Percentiles rank a stretch among this genome's conserved stretches.
Evolutionary conservation across 2,113 vertebrate species (phyloP).

Genomic region (Pseudorectes ferrugineus): DNA sequence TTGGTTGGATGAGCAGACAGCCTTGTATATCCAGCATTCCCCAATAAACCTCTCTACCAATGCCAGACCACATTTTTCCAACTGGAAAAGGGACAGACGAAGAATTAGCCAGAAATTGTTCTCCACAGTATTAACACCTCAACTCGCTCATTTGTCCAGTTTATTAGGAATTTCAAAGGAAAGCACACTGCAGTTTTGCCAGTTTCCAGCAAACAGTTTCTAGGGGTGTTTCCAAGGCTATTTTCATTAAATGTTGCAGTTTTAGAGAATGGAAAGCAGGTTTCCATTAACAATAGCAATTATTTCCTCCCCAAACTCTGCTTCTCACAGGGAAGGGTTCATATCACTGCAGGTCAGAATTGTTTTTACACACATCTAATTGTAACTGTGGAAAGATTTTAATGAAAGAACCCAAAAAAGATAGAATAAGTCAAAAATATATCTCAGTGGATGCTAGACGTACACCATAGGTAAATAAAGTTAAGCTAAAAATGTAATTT

Average conservation of each 20-base stretch:
- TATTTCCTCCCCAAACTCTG: background rate
- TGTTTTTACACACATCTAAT: background rate
- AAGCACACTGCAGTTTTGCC: background rate
- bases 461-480: background rate
- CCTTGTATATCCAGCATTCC: background rate
- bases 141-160: background rate
- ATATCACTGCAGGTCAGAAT: background rate
- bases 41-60: background rate
- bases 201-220: background rate
- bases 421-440: background rate
- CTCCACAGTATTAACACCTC: background rate
- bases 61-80: background rate
- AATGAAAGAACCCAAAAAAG: background rate
- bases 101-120: background rate
- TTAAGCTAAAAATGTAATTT: background rate
- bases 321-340: background rate
- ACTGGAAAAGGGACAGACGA: background rate
- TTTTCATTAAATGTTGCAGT: constrained; percentile 2
- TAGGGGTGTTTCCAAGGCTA: background rate
- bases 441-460: background rate
- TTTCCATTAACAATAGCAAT: background rate
- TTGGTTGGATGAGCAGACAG: background rate
- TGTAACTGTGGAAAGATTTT: background rate
- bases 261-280: background rate
- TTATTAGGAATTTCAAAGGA: background rate